Evolutionary conservation across 2,888 invertebrate species (phyloP).

Genomic region (Dryocosmus kuriphilus): DNA sequence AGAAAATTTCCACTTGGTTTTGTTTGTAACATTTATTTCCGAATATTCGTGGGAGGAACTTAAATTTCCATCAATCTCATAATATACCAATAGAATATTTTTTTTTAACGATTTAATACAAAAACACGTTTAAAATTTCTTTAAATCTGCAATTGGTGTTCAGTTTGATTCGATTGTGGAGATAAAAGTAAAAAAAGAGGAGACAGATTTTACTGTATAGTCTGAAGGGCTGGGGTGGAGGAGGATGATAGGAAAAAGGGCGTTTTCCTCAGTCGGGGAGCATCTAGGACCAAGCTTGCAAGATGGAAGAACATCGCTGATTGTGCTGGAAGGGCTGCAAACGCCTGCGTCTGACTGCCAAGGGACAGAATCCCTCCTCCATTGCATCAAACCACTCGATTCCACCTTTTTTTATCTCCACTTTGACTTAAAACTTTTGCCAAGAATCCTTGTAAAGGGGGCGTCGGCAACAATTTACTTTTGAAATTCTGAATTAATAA

Average conservation of each 20-base stretch:
- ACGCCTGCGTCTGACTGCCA: slow-evolving; percentile 69
- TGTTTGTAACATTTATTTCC: too few relatives aligned
- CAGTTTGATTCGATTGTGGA: not conserved
- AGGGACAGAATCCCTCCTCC: slow-evolving; percentile 61
- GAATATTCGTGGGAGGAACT: too few relatives aligned
- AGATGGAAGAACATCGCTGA: slow-evolving; percentile 34
- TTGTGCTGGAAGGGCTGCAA: slow-evolving; percentile 49
- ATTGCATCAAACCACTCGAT: slow-evolving; percentile 2
- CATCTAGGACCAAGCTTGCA: slow-evolving; percentile 55
- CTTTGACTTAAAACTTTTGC: not conserved
- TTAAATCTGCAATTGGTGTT: too few relatives aligned
- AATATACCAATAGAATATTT: too few relatives aligned
- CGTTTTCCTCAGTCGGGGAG: slow-evolving; percentile 41
- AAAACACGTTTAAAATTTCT: too few relatives aligned
- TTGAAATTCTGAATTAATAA: not conserved
- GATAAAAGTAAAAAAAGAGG: not conserved
- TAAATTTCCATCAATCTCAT: too few relatives aligned
- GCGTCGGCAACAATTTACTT: not conserved
- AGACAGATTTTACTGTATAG: not conserved
- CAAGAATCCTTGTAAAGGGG: not conserved
- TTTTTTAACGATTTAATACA: too few relatives aligned
- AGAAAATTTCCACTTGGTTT: too few relatives aligned
- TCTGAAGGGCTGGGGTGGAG: slow-evolving; percentile 36
- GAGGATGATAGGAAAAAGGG: slow-evolving; percentile 46
- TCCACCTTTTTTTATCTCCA: not conserved